These are phyloP conservation scores for Brachyhypopomus gauderio DNA, from an alignment of 2,113 vertebrate species.

Conservation along the genomic window DNA sequence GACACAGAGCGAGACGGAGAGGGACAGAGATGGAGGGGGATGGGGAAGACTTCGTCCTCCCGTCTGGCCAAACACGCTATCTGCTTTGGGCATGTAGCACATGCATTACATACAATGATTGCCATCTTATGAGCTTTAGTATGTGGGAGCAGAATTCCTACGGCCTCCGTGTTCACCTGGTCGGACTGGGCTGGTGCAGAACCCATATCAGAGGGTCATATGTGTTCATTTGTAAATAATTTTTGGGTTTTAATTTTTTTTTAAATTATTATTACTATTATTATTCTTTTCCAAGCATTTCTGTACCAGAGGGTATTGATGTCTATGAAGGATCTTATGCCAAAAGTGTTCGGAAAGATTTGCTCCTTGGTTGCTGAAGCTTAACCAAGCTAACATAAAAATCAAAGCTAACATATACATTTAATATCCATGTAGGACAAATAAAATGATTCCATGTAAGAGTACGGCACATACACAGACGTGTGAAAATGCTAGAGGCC, in stretches of 20 bases:
- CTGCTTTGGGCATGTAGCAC: background rate
- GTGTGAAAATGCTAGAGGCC: too few species aligned
- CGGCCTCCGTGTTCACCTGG: background rate
- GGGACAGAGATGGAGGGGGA: constrained; percentile 7
- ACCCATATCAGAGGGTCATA: background rate
- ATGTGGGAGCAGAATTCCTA: background rate
- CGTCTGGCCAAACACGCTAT: constrained; percentile 4
- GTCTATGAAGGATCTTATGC: background rate
- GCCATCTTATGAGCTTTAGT: background rate
- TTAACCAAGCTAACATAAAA: too few species aligned
- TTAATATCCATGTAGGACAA: too few species aligned
- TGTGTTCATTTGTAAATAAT: background rate
- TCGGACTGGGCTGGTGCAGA: background rate
- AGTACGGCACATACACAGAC: too few species aligned
- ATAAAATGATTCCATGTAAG: too few species aligned
- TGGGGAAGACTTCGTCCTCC: background rate
- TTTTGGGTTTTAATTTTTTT: too few species aligned
- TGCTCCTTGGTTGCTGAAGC: background rate
- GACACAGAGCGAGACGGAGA: constrained; percentile 43
- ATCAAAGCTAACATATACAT: too few species aligned
- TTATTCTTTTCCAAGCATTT: background rate
- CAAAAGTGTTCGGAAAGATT: background rate
- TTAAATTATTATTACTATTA: too few species aligned
- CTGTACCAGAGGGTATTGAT: background rate
- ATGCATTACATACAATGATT: constrained; percentile 13